Base-by-base conservation (phyloP, 35 echinoderm and acorn worm genomes). In the Chiridota heheva region DNA sequence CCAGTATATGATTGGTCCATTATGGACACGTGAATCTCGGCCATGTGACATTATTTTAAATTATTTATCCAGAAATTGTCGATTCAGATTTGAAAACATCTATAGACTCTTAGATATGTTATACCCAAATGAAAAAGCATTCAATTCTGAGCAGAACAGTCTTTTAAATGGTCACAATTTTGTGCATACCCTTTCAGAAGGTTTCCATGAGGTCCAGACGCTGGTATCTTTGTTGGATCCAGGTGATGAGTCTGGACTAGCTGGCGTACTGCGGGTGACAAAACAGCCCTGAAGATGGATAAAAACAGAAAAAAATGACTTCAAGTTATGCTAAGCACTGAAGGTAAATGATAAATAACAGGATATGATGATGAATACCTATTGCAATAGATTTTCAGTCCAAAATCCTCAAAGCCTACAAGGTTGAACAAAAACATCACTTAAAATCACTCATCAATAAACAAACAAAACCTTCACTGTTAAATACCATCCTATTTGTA, bases 261-360 rank as follows among this genome's bases (percentile, higher is more conserved):
- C 1, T 82, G 71, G 34, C 93, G 78, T 5, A 97, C 93, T 44
- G 93, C 93, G 38, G 93, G 93, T 40, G 93, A 97, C 32, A 97
- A 73, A 7, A 53, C 67, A 42, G 61, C 76, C 4, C 88, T 97
- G 60, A 8, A 41, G 64, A 46, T 12, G 34, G 53, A 18, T 36
- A 40, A 25, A 63, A 26, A 17, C 7, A 18, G n/a, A n/a, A n/a
- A 64, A 64, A 13, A 18, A 64, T 16, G 31, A 64, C 12, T 13
- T 64, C 7, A 64, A 64, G 7, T 13, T 64, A 13, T 7, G n/a
- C 47, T 12, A 51, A 51, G n/a, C 8, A 51, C n/a, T 12, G 8
- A 51, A 51, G 8, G 8, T 51, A 51, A 51, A 8, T 12, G n/a
- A 51, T 51, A 51, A 12, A 12, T n/a, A 51, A 51, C n/a, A 12